A percentile compares a stretch with the other conserved stretches of the same genome.
These are phyloP conservation scores for Caerostris darwini DNA, from an alignment of 1,140 invertebrate genomes.

Conservation along the genomic window DNA sequence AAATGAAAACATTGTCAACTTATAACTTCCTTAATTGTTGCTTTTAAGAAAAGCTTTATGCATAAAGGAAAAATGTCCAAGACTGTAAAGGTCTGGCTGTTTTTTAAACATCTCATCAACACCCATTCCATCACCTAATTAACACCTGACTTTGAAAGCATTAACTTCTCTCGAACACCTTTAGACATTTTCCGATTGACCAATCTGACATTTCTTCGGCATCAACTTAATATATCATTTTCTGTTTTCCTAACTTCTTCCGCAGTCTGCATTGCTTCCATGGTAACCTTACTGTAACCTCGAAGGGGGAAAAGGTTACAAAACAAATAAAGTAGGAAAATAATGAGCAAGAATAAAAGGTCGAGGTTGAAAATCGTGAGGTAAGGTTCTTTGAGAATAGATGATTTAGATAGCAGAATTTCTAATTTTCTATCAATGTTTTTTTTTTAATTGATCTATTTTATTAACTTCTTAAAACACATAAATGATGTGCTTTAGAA, in stretches of 20 bases:
- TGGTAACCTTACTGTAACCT: not conserved
- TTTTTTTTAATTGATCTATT: not conserved
- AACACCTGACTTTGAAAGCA: constrained; percentile 21
- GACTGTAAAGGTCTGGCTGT: not conserved
- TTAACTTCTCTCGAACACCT: not conserved
- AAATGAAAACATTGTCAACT: no score
- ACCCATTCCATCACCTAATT: constrained; percentile 12
- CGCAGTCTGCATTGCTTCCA: not conserved
- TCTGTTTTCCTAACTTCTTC: not conserved
- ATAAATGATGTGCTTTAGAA: no score
- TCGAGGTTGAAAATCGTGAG: not conserved
- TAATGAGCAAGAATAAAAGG: not conserved
- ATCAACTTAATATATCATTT: constrained; percentile 11
- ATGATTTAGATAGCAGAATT: not conserved
- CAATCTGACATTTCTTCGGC: not conserved
- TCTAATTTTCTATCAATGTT: not conserved
- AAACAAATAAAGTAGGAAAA: not conserved
- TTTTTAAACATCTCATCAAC: not conserved
- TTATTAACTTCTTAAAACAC: not conserved
- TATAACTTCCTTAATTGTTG: no score
- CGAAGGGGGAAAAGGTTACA: not conserved
- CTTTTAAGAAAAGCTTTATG: no score
- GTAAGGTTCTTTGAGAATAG: not conserved
- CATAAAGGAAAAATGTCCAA: no score
- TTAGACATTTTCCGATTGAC: not conserved